Conservation (phyloP, 2,797 vertebrate species). For the Apogon talboti region DNA sequence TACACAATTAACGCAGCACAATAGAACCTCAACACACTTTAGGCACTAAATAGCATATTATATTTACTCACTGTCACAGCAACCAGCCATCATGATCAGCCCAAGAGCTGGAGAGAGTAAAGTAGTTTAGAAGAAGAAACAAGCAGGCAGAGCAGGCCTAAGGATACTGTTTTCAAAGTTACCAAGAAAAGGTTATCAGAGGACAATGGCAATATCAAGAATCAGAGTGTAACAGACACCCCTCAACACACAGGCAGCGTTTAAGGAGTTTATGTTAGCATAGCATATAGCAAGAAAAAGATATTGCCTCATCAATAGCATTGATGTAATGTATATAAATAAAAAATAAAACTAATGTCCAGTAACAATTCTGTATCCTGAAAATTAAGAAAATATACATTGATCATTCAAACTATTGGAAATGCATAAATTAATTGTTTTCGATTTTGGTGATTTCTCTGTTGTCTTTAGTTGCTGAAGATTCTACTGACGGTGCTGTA, state of each 20-base stretch:
- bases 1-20: neutral
- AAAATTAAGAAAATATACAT: no score
- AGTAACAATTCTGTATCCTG: no score
- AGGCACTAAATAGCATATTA: neutral
- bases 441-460: conserved; percentile 24
- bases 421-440: no score
- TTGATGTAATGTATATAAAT: neutral
- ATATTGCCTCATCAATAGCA: neutral
- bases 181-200: conserved; percentile 15
- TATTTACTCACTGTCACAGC: conserved; percentile 18
- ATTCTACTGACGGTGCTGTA: conserved; percentile 51
- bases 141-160: neutral
- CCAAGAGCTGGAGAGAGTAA: conserved; percentile 16
- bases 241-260: conserved; percentile 24
- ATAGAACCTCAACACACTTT: neutral
- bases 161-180: neutral
- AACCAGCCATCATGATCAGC: conserved; percentile 4
- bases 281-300: no score
- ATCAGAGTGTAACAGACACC: conserved; percentile 13
- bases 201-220: conserved; percentile 27
- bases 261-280: conserved; percentile 7
- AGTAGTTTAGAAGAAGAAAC: conserved; percentile 58
- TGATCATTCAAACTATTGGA: no score
- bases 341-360: no score
- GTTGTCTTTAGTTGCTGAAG: conserved; percentile 46